These are phyloP conservation scores for Adelphocoris suturalis DNA, from an alignment of 2,888 invertebrate species.

Conservation along the genomic window DNA sequence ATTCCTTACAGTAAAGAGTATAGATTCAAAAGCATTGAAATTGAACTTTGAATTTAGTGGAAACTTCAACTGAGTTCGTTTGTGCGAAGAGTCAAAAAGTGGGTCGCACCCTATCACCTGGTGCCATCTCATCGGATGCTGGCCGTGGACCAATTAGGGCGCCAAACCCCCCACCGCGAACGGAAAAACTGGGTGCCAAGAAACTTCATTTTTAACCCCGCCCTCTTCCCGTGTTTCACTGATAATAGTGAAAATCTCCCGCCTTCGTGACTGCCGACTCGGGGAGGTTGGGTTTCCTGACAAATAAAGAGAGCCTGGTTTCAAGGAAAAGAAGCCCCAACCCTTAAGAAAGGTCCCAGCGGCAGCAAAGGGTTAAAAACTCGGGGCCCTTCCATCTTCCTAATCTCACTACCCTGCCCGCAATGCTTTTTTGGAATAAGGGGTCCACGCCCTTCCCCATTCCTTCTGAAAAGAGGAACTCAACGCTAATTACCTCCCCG, in stretches of 20 bases:
- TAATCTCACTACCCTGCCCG: constrained; percentile 37
- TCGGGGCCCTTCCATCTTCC: constrained; percentile 32
- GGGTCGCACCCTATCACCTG: no score
- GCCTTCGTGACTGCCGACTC: background rate
- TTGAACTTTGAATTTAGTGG: no score
- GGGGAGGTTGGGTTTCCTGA: background rate
- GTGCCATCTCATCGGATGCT: background rate
- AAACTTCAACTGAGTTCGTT: background rate
- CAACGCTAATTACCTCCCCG: constrained; percentile 32
- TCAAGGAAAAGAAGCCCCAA: background rate
- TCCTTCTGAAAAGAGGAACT: constrained; percentile 21
- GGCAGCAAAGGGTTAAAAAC: constrained; percentile 30
- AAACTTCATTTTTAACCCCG: constrained; percentile 1
- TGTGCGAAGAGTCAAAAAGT: background rate
- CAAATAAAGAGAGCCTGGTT: background rate
- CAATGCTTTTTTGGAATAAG: background rate
- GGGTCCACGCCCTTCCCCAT: background rate
- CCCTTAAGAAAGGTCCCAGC: constrained; percentile 4
- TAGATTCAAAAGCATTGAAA: no score
- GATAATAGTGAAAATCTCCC: background rate
- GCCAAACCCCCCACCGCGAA: background rate
- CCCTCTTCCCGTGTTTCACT: constrained; percentile 6
- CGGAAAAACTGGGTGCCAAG: background rate
- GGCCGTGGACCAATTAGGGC: constrained; percentile 28
- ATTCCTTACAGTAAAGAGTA: no score